phyloP scores from a whole-genome alignment of 2,797 vertebrate species.

The Aeoliscus strigatus region DNA sequence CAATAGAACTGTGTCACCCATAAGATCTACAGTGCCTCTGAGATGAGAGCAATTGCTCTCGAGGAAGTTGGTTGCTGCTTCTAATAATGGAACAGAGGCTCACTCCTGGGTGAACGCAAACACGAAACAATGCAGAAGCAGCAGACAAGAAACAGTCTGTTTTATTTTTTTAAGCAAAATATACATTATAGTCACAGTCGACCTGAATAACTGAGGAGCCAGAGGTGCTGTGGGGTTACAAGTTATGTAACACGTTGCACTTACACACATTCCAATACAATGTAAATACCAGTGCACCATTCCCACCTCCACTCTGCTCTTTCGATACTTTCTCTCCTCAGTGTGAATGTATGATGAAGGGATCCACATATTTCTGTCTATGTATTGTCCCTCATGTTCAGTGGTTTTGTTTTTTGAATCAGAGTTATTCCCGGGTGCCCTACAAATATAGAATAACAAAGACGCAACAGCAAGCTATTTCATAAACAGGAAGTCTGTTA shows the following conservation, averaged over 20 bases:
- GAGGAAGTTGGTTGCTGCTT: constrained; percentile 11
- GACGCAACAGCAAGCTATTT: background rate
- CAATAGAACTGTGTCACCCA: constrained; percentile 29
- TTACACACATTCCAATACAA: constrained; percentile 40
- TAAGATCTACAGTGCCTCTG: constrained; percentile 34
- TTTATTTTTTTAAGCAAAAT: background rate
- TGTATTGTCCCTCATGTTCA: too few relatives aligned
- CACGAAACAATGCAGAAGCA: constrained; percentile 9
- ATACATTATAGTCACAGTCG: constrained; percentile 7
- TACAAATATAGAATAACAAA: background rate
- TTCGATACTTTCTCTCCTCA: constrained; percentile 6
- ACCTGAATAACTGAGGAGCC: constrained; percentile 33
- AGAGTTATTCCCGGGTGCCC: too few relatives aligned
- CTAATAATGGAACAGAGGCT: constrained; percentile 28
- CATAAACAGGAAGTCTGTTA: background rate
- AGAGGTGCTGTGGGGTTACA: constrained; percentile 25
- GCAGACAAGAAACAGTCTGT: constrained; percentile 1
- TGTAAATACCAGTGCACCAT: constrained; percentile 34
- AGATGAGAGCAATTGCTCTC: constrained; percentile 45
- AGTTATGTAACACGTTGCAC: constrained; percentile 34
- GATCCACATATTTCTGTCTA: background rate
- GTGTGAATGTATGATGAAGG: constrained; percentile 1
- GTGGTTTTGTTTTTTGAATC: too few relatives aligned
- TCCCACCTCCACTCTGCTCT: constrained; percentile 13
- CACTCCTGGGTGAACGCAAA: constrained; percentile 6